Evolutionary conservation across 2,888 invertebrate genomes (phyloP).

Genomic region (Cryptus armator): DNA sequence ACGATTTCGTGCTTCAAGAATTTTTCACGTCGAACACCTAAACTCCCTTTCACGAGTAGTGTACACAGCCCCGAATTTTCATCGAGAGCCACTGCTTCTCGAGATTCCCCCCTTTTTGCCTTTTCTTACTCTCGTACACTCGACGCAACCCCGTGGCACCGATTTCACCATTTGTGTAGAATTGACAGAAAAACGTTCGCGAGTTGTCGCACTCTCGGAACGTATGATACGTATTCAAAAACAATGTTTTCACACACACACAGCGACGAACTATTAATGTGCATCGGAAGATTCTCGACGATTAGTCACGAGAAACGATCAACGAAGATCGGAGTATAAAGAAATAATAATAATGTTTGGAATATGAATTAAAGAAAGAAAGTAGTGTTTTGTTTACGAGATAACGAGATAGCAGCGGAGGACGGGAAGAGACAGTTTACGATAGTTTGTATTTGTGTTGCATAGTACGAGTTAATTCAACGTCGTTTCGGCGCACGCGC

Average conservation of each 20-base stretch:
- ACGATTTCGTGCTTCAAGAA: not conserved
- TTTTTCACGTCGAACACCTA: not conserved
- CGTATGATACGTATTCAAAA: no score
- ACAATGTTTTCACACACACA: not conserved
- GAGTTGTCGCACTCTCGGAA: not conserved
- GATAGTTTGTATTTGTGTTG: constrained; percentile 4
- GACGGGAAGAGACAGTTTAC: not conserved
- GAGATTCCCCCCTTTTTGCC: constrained; percentile 1
- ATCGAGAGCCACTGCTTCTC: constrained; percentile 37
- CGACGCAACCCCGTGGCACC: constrained; percentile 15
- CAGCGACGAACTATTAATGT: not conserved
- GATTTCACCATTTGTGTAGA: constrained; percentile 6
- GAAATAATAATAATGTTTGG: not conserved
- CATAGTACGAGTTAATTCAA: constrained; percentile 30
- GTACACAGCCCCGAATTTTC: not conserved
- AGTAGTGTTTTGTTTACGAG: constrained; percentile 36
- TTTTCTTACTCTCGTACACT: not conserved
- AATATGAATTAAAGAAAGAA: not conserved
- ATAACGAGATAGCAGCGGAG: not conserved
- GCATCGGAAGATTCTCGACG: not conserved
- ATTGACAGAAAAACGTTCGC: constrained; percentile 19
- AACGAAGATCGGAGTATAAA: not conserved
- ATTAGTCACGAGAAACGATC: not conserved
- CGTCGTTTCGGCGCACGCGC: constrained; percentile 60
- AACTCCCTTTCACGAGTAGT: not conserved